Percentiles rank a stretch among this genome's conserved stretches.
phyloP scores from a whole-genome alignment of 2,113 vertebrate species.

The Ptilonorhynchus violaceus region DNA sequence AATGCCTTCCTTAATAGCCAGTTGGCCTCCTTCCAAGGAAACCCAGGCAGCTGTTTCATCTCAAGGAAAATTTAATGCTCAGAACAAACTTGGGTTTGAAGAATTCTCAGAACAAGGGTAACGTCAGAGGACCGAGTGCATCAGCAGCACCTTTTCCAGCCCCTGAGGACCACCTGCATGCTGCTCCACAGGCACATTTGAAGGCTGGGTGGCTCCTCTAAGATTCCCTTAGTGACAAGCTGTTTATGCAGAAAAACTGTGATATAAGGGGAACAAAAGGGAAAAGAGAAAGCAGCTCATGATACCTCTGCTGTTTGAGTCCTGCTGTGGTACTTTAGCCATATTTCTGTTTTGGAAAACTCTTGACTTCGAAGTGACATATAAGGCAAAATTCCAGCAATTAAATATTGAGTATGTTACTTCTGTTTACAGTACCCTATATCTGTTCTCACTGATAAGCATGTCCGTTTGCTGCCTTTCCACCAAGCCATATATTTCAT shows the following conservation, averaged over 20 bases:
- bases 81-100: not conserved
- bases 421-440: not conserved
- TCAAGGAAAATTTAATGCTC: constrained; percentile 33
- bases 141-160: not conserved
- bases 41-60: constrained; percentile 9
- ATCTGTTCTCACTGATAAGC: not conserved
- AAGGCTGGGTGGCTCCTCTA: not conserved
- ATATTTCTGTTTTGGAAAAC: not conserved
- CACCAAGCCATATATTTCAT: not conserved
- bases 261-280: not conserved
- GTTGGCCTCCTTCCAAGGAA: constrained; percentile 33
- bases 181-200: rapidly evolving
- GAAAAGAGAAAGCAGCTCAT: not conserved
- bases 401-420: not conserved
- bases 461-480: not conserved
- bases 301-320: not conserved
- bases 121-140: not conserved
- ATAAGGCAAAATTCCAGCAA: not conserved
- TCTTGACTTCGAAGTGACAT: not conserved
- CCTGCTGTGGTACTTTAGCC: not conserved
- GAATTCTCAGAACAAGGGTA: not conserved
- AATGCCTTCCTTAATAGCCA: not conserved
- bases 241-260: not conserved
- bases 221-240: not conserved
- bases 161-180: not conserved